Percentiles rank a stretch among this genome's conserved stretches.
These are phyloP conservation scores for Sebastes kiyomatsui DNA, from an alignment of 2,797 vertebrate genomes.

Conservation along the genomic window DNA sequence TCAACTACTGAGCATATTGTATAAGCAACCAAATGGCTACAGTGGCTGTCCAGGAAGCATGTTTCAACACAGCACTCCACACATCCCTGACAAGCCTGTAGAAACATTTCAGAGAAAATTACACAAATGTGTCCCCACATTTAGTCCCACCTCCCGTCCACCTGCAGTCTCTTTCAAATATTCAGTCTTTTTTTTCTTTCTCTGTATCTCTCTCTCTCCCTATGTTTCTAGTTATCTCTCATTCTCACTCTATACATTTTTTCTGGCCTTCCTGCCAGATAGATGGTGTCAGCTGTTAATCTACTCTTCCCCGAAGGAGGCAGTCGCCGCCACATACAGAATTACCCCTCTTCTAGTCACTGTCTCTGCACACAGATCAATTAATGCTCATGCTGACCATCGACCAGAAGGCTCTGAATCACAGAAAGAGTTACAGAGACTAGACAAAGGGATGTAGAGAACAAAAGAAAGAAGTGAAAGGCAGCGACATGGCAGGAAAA, in stretches of 20 bases:
- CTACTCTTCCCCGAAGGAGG: constrained; percentile 66
- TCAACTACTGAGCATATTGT: neutral
- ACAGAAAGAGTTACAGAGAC: constrained; percentile 7
- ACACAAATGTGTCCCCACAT: neutral
- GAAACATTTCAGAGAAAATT: constrained; percentile 20
- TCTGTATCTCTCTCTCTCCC: neutral
- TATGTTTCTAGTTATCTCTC: constrained; percentile 1
- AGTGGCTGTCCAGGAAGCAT: neutral
- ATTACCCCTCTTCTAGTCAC: constrained; percentile 56
- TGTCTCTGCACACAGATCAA: constrained; percentile 65
- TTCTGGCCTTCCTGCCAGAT: constrained; percentile 41
- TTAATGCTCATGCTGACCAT: constrained; percentile 61
- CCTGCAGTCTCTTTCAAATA: constrained; percentile 5
- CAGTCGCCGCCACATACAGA: constrained; percentile 55
- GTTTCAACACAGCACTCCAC: neutral
- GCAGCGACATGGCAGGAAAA: neutral
- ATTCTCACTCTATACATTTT: neutral
- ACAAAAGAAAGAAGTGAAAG: constrained; percentile 1
- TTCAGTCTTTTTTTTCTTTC: neutral
- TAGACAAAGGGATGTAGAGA: neutral
- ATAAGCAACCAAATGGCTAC: neutral
- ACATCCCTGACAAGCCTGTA: neutral
- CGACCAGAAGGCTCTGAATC: constrained; percentile 45
- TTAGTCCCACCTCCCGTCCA: neutral
- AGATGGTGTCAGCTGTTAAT: constrained; percentile 75